Percentiles rank a stretch among this genome's conserved stretches.
Evolutionary conservation across 2,797 vertebrate genomes (phyloP).

Genomic region (Knipowitschia caucasica): DNA sequence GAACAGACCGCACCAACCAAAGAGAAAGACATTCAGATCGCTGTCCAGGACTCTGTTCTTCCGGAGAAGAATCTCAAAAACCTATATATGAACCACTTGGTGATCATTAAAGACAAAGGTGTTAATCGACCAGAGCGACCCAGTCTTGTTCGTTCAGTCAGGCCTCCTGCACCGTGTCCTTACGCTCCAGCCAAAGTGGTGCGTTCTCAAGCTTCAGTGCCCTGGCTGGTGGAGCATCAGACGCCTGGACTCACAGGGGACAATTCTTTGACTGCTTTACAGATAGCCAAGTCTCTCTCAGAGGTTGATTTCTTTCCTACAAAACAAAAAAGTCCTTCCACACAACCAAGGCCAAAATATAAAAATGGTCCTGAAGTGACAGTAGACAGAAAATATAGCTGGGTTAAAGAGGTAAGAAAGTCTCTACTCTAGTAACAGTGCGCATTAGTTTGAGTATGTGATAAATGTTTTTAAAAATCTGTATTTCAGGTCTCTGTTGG

Average conservation of each 20-base stretch:
- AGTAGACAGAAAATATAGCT: constrained; percentile 56
- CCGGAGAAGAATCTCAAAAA: constrained; percentile 63
- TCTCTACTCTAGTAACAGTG: not conserved
- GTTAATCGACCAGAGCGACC: constrained; percentile 55
- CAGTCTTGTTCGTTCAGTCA: constrained; percentile 38
- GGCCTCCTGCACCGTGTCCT: constrained; percentile 55
- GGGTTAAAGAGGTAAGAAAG: constrained; percentile 73
- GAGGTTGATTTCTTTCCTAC: constrained; percentile 78
- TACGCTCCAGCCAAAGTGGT: constrained; percentile 50
- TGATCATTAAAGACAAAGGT: constrained; percentile 54
- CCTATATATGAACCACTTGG: constrained; percentile 68
- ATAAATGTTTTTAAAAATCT: constrained; percentile 20
- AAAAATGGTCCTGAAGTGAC: constrained; percentile 58
- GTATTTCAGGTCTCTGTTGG: constrained; percentile 68
- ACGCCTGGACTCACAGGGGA: constrained; percentile 60
- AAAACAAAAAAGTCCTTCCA: constrained; percentile 42
- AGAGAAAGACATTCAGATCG: constrained; percentile 50
- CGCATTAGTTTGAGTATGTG: not conserved
- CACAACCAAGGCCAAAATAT: constrained; percentile 47
- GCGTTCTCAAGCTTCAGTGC: constrained; percentile 38
- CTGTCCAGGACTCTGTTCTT: constrained; percentile 51
- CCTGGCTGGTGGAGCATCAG: constrained; percentile 65
- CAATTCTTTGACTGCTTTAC: constrained; percentile 81
- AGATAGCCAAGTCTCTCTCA: constrained; percentile 81
- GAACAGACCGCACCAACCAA: constrained; percentile 55